phyloP scores from a whole-genome alignment of 2,888 invertebrate genomes.

The Polyommatus iphigenia region DNA sequence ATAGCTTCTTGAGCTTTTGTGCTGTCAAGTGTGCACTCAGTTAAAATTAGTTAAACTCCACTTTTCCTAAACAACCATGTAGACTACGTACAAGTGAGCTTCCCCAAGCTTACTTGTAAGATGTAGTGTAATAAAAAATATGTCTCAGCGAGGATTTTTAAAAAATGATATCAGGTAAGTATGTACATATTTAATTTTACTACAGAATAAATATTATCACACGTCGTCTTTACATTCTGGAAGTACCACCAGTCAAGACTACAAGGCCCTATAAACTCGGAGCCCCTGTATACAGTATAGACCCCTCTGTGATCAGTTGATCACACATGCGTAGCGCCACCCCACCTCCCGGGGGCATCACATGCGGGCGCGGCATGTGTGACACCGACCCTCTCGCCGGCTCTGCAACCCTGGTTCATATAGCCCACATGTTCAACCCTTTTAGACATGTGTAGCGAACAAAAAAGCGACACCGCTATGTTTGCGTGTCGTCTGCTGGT shows the following conservation, averaged over 20 bases:
- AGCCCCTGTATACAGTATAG: neutral
- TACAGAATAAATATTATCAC: neutral
- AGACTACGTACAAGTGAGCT: too few relatives aligned
- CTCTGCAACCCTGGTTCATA: constrained; percentile 68
- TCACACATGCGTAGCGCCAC: constrained; percentile 34
- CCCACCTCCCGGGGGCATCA: constrained; percentile 42
- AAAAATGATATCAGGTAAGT: neutral
- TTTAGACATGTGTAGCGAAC: constrained; percentile 58
- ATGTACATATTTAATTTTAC: neutral
- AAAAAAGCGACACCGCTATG: constrained; percentile 39
- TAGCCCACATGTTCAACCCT: constrained; percentile 80
- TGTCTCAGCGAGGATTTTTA: neutral
- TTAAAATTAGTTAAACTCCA: neutral
- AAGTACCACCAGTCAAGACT: neutral
- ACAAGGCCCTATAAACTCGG: neutral
- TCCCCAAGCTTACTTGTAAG: too few relatives aligned
- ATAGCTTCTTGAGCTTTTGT: too few relatives aligned
- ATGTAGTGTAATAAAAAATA: neutral
- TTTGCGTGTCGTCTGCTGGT: constrained; percentile 19
- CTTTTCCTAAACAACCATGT: neutral
- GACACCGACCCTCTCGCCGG: constrained; percentile 52
- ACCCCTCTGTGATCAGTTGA: neutral
- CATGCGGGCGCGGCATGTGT: constrained; percentile 62
- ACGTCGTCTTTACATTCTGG: neutral
- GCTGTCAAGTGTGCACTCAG: too few relatives aligned